Evolutionary conservation across 2,888 invertebrate genomes (phyloP), one percentile per base, ranked within the genome.

Genomic region (Erannis defoliaria): DNA sequence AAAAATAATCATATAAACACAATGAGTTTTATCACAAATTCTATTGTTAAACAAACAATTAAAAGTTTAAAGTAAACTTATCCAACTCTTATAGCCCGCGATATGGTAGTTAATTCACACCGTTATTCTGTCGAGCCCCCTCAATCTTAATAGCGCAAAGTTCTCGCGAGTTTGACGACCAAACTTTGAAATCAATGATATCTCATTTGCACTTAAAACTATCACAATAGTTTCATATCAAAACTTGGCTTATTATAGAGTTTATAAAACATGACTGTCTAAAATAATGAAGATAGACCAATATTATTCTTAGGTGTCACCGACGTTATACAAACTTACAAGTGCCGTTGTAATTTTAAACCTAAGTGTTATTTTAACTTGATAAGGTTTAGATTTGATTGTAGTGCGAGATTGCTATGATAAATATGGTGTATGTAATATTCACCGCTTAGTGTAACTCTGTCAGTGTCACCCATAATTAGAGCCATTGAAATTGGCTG

Each of bases 401-500:
- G 62, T 59, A 48, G 46, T 63, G 57, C 37, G 21, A 18, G 9
- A 40, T 23, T 51, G 26, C 58, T 45, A 50, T 56, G 48, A 50
- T 60, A 51, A 67, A 61, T 53, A 51, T 73, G 68, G 75, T 63
- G 61, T 77, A 62, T 76, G 74, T 79, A 74, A 81, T 78, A 73
- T 76, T 78, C 79, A 71, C 69, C 84, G 86, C 83, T 88, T 86
- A 86, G 85, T 82, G 86, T 87, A 84, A 87, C 86, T 85, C 88
- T 86, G 89, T 88, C 86, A 88, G 84, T 88, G 89, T 89, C 90
- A 89, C 87, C 73, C 73, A 82, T 90, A 90, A 91, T 91, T 91
- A 91, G 85, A 82, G 83, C 89, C 83, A 90, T 91, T 91, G 86
- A 88, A 86, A 88, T 88, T 81, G 85, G 84, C 85, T 90, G 90